Evolutionary conservation across 2,113 vertebrate species (phyloP).

Genomic region (Pycnonotus jocosus): DNA sequence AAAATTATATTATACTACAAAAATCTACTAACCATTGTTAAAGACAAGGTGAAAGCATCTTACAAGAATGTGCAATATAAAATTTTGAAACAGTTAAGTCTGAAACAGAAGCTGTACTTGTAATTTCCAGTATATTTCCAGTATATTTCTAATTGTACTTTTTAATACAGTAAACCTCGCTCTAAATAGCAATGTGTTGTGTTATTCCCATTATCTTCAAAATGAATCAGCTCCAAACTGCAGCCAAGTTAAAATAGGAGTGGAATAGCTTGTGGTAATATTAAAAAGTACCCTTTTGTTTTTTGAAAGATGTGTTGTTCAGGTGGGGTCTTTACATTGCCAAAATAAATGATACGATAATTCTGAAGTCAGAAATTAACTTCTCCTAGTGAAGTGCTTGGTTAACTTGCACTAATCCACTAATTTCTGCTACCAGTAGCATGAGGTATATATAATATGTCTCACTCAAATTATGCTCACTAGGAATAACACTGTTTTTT

Average conservation of each 20-base stretch:
- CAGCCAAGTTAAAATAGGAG: neutral
- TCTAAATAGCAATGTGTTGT: neutral
- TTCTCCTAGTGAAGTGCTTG: neutral
- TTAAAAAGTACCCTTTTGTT: neutral
- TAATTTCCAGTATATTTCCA: neutral
- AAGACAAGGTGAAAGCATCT: neutral
- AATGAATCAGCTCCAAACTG: neutral
- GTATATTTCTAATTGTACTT: neutral
- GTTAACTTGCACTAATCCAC: neutral
- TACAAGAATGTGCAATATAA: neutral
- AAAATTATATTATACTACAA: neutral
- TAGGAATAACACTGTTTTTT: neutral
- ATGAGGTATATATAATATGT: fast-evolving
- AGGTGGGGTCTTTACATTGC: neutral
- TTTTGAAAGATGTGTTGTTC: neutral
- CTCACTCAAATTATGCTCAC: neutral
- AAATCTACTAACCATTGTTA: neutral
- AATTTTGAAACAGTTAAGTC: neutral
- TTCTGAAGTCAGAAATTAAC: neutral
- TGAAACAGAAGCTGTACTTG: neutral
- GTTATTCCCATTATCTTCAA: neutral
- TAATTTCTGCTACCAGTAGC: neutral
- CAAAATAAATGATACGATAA: neutral
- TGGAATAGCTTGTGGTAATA: neutral
- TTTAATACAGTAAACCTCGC: neutral